phyloP scores from a whole-genome alignment of 2,113 vertebrate species.

The Scortum barcoo region DNA sequence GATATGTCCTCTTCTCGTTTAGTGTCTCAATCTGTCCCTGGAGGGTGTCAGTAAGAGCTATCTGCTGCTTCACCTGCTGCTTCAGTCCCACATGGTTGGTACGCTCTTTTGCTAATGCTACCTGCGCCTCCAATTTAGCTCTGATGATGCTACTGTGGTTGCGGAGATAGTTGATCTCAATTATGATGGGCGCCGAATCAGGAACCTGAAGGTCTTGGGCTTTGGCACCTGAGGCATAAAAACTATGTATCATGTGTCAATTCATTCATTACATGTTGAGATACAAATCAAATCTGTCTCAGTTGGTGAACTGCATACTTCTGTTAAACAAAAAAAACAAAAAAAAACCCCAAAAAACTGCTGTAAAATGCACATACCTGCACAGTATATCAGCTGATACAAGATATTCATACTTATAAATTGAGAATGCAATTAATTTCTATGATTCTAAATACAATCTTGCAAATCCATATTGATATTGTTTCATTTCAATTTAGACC shows the following conservation, averaged over 20 bases:
- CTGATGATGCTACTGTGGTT: constrained; percentile 58
- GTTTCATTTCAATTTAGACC: not conserved
- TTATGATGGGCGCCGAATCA: constrained; percentile 27
- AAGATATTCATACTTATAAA: not conserved
- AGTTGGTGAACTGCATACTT: not conserved
- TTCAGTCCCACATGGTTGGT: constrained; percentile 13
- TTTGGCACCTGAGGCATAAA: constrained; percentile 59
- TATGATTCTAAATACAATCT: not conserved
- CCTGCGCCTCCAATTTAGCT: constrained; percentile 32
- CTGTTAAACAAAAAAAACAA: no score
- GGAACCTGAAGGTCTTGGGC: constrained; percentile 28
- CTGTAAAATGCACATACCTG: not conserved
- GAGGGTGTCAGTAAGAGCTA: constrained; percentile 25
- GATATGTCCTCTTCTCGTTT: constrained; percentile 31
- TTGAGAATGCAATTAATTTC: not conserved
- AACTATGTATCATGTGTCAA: not conserved
- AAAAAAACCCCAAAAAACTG: no score
- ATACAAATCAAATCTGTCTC: not conserved
- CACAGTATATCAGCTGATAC: not conserved
- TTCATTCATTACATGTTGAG: not conserved
- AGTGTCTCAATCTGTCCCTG: constrained; percentile 54
- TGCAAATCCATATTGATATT: not conserved
- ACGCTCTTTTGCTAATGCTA: constrained; percentile 20
- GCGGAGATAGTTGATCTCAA: constrained; percentile 65
- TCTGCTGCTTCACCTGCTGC: constrained; percentile 44